Conservation (phyloP, 2,113 vertebrate species). For the Marmota flaviventris region DNA sequence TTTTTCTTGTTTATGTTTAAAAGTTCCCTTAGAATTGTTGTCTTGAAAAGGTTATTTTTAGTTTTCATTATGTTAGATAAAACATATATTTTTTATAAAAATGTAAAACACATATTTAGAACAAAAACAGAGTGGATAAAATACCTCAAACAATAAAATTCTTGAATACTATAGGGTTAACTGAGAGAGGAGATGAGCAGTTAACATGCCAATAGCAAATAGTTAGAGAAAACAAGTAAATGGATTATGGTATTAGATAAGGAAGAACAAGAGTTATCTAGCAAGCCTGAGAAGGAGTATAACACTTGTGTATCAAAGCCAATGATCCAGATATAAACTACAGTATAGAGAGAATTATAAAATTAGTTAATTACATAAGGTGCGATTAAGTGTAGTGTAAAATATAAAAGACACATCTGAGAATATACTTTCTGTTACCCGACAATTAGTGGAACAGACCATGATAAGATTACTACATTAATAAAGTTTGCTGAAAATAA, state of each 20-base stretch:
- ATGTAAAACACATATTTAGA: not conserved
- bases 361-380: too few species aligned
- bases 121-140: not conserved
- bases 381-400: not conserved
- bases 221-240: not conserved
- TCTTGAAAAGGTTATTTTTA: not conserved
- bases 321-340: not conserved
- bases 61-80: not conserved
- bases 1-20: not conserved
- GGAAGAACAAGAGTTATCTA: not conserved
- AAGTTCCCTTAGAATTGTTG: not conserved
- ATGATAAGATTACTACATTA: not conserved
- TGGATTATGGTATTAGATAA: not conserved
- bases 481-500: not conserved
- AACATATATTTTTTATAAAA: not conserved
- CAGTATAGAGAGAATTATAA: not conserved
- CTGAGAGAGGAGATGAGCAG: not conserved
- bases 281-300: not conserved
- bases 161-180: not conserved
- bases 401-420: not conserved
- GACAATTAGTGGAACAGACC: not conserved
- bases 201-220: not conserved
- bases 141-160: not conserved
- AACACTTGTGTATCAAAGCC: not conserved
- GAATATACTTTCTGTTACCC: not conserved